Base-by-base conservation (phyloP, 2,113 vertebrate genomes). In the Oostethus manadensis region DNA sequence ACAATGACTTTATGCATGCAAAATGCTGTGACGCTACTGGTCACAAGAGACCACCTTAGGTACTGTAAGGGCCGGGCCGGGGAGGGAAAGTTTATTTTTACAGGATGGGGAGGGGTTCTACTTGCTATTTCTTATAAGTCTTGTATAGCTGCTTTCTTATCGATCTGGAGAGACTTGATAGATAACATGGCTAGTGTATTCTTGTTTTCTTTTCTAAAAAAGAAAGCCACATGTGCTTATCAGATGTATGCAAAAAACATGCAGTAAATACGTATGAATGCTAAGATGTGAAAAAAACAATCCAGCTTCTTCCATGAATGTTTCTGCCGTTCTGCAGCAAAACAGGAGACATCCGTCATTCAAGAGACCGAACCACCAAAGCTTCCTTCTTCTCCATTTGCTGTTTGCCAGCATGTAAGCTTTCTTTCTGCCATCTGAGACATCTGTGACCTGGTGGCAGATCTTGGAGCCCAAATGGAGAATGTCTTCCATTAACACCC, bases 241-340 rank as follows among this genome's bases (percentile, higher is more conserved):
- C 87, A 88, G 80, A 88, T 87, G 86, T 90, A 90, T 91, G 88
- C 90, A 90, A 90, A 3, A 89, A 86, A 86, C 81, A 90, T 88
- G 85, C 81, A 88, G 76, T 85, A 83, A 88, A 86, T 89, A 87
- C 89, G 88, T 88, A 85, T 76, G 88, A 84, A 86, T 59, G 67
- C 73, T 81, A 83, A 72, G 54, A 69, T 57, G 53, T 60, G 50
- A 47, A 38, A 44, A 26, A 48, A 18, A 20, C 58, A 68, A 87
- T 84, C 70, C 71, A 81, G 70, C 76, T 86, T 80, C 79, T 84
- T 88, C 85, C 81, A 79, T 79, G 64, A 67, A 58, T 69, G 70
- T 69, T 23, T 54, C n/a, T 33, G 61, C 51, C 64, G 38, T 45
- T 69, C 50, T 69, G 23, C 51, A 49, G 17, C 50, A 48, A 68